Evolutionary conservation across 1,140 invertebrate species (phyloP), one percentile per base, ranked within the genome.

Genomic region (Meloidogyne floridensis): DNA sequence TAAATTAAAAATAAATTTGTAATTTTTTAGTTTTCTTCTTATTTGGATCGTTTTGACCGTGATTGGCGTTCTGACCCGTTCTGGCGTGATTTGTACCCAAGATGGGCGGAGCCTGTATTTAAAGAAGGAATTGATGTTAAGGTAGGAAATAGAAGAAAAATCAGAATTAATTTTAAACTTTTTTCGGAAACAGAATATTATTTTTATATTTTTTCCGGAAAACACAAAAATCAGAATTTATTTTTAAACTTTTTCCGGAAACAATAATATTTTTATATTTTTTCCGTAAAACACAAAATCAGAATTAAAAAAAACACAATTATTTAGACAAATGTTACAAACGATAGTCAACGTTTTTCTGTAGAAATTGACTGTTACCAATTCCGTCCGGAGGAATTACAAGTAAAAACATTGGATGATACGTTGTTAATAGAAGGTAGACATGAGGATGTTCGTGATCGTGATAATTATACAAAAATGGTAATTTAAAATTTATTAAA

Each of bases 391-490:
- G 88, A 89, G 77, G 89, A 89, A 65, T 80, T 89, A n/a, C 88
- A 89, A 76, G 88, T 89, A 47, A 89, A 89, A 77, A 89, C 88
- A n/a, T 53, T 89, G 65, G 88, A 89, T 77, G 88, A 89, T 73
- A 90, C 88, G 32, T 75, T 89, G 42, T 83, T 89, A 53, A 90
- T 89, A 73, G 88, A 89, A 77, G 88, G 88, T 32, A 80, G 87
- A 13, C 88, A 89, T 65, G 89, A 89, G 51, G 88, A 89, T 77
- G 87, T 90, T 11, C 87, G 84, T 43, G 88, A 89, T 82, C 42
- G 59, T 7, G 88, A 89, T 72, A 89, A 89, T 81, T 89, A 87
- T 82, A 89, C 88, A 20, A 90, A 90, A 75, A 89, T 89, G 88
- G 77, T 79, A 9, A 32, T 32, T 32, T 32, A 32, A 32, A 32